A percentile compares a stretch with the other conserved stretches of the same genome.
Evolutionary conservation across 2,797 vertebrate species (phyloP).

Genomic region (Sebastes itinus): DNA sequence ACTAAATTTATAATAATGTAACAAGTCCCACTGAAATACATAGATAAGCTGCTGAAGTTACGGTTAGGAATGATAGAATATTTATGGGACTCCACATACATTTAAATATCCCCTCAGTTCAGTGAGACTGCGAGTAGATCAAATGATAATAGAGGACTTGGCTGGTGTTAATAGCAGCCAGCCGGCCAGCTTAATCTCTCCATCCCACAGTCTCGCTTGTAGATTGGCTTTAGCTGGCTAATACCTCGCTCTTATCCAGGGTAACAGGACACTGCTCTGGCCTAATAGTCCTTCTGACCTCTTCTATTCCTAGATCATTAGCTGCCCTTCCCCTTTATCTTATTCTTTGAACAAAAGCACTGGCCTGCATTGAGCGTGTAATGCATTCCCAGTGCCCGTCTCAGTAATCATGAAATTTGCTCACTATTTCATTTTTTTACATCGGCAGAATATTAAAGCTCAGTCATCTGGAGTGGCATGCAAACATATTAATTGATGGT

Average conservation of each 20-base stretch:
- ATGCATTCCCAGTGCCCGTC: not conserved
- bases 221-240: constrained; percentile 56
- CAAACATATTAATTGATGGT: not conserved
- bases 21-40: not conserved
- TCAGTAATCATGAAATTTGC: not conserved
- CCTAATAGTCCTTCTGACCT: constrained; percentile 16
- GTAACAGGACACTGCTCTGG: constrained; percentile 52
- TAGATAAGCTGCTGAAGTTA: not conserved
- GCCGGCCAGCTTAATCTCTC: constrained; percentile 49
- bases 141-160: constrained; percentile 53
- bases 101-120: not conserved
- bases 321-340: constrained; percentile 17
- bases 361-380: not conserved
- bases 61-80: not conserved
- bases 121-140: constrained; percentile 25
- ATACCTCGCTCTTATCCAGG: constrained; percentile 45
- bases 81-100: not conserved
- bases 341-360: constrained; percentile 20
- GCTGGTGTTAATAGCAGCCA: constrained; percentile 57
- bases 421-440: not conserved
- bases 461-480: not conserved
- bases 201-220: constrained; percentile 50
- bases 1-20: not conserved
- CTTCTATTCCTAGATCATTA: constrained; percentile 64
- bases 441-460: not conserved